phyloP scores from a whole-genome alignment of 2,113 vertebrate species.

The Rhabdornis inornatus region DNA sequence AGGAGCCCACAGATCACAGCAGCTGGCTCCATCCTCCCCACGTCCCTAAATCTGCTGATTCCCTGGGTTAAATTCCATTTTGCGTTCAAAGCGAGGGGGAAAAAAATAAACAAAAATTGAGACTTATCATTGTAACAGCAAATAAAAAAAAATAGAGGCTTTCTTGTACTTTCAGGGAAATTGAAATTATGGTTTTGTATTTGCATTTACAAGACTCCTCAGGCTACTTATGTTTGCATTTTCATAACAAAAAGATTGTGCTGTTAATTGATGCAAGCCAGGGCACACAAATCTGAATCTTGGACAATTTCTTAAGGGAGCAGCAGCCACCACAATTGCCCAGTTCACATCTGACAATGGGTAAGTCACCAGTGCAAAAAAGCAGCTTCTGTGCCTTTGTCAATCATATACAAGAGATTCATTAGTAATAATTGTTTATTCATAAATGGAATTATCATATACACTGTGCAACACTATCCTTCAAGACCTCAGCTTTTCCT shows the following conservation, averaged over 20 bases:
- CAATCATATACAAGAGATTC: neutral
- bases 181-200: conserved; percentile 36
- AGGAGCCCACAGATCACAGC: neutral
- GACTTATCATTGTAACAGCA: neutral
- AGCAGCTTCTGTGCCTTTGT: neutral
- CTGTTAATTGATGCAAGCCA: conserved; percentile 34
- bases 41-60: neutral
- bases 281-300: conserved; percentile 16
- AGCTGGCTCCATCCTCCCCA: neutral
- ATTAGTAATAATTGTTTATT: neutral
- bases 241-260: conserved; percentile 40
- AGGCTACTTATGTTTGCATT: conserved; percentile 16
- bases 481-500: neutral
- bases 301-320: conserved; percentile 26
- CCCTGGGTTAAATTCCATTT: neutral
- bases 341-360: conserved; percentile 7
- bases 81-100: neutral
- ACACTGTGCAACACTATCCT: neutral
- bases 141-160: neutral
- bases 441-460: neutral
- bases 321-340: conserved; percentile 1
- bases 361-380: neutral
- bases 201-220: conserved; percentile 53
- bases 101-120: neutral
- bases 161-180: conserved; percentile 18